Base-by-base conservation (phyloP, 1,140 invertebrate genomes). In the Wasmannia auropunctata region DNA sequence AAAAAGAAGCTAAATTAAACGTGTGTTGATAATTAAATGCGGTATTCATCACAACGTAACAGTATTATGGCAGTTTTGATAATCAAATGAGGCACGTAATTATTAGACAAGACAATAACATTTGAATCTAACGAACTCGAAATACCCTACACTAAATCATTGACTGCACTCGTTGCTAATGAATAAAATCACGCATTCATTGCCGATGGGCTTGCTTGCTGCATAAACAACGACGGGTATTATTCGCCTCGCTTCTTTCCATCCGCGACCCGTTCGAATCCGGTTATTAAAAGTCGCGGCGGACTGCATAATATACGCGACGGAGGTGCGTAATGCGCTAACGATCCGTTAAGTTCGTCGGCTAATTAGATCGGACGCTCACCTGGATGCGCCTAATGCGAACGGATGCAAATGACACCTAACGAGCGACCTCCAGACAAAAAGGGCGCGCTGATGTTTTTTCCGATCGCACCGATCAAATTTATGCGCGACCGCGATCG, bases 361-460 rank as follows among this genome's bases (percentile, higher is more conserved):
- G 56, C 86, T 89, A 90, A 90, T 90, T 90, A 90, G 88, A 90
- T 90, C 79, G 63, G 40, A 65, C 75, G 60, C 56, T 76, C 62
- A 74, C 62, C 51, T 51, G 67, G 69, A 85, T 76, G 87, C 75
- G 80, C 56, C 79, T 90, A 90, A 90, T 85, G 72, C 85, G 74
- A 70, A 75, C 43, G 74, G 79, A 89, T 89, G 88, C 88, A 89
- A 90, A 90, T 90, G 88, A 76, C 58, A 89, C n/a, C 65, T 90
- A 90, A 90, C 85, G 88, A 90, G 79, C 72, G 67, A 87, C 79
- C 75, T 89, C 11, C 40, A 77, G 67, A 62, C 40, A 85, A 89
- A 87, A 89, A 81, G 16, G 8, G 16, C 49, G 46, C 10, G 43
- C 5, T 7, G 62, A 79, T 11, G 46, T 81, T 89, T 87, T 90